These are phyloP conservation scores for Triplophysa dalaica DNA, from an alignment of 2,113 vertebrate species.

Conservation along the genomic window DNA sequence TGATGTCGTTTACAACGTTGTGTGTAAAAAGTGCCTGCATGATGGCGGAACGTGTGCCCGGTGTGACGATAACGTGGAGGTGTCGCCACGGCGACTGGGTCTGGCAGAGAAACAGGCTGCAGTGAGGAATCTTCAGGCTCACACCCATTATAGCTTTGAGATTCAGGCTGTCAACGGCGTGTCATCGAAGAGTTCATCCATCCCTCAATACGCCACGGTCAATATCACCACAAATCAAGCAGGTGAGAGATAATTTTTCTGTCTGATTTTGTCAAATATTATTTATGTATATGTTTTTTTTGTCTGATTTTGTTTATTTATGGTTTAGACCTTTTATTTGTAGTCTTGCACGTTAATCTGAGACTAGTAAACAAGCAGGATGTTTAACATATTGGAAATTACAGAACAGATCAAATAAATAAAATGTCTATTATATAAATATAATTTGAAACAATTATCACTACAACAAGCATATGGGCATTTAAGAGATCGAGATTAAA, in stretches of 20 bases:
- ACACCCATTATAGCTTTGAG: slow-evolving; percentile 97
- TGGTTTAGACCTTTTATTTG: not conserved
- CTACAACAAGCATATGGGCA: too few relatives aligned
- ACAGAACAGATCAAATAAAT: too few relatives aligned
- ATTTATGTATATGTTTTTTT: not conserved
- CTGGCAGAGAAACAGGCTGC: slow-evolving; percentile 86
- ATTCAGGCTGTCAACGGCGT: slow-evolving; percentile 96
- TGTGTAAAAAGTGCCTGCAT: slow-evolving; percentile 95
- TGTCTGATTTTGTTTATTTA: not conserved
- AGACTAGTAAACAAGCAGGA: too few relatives aligned
- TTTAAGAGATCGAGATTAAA: too few relatives aligned
- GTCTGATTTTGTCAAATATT: not conserved
- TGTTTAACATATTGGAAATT: too few relatives aligned
- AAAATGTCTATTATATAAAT: too few relatives aligned
- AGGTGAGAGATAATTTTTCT: slow-evolving; percentile 35
- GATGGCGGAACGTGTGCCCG: slow-evolving; percentile 84
- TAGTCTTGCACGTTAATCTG: not conserved
- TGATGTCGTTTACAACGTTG: slow-evolving; percentile 93
- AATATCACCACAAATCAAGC: slow-evolving; percentile 98
- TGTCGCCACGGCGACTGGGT: slow-evolving; percentile 90
- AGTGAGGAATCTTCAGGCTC: slow-evolving; percentile 93
- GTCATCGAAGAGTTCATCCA: slow-evolving; percentile 84
- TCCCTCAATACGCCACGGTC: slow-evolving; percentile 88
- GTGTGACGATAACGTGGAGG: slow-evolving; percentile 96
- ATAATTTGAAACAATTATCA: too few relatives aligned